Evolutionary conservation across 2,113 vertebrate genomes (phyloP), one percentile per base, ranked within the genome.

Genomic region (Megaceryle torquata): DNA sequence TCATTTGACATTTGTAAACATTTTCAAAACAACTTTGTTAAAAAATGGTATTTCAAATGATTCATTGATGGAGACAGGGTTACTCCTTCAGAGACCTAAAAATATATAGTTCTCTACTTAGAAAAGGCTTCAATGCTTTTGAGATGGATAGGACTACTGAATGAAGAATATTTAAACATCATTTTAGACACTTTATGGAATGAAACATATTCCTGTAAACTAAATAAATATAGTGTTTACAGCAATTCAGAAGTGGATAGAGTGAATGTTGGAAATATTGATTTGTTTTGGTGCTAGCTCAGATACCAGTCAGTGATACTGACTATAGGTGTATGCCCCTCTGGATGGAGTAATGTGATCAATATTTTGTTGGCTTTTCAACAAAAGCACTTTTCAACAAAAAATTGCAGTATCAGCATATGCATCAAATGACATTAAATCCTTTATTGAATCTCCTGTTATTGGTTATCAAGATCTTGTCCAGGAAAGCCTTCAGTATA

Each of bases 181-280:
- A 19, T 2, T 88, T 83, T 50, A 89, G 35, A 80, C 9, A 29
- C 10, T n/a, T 77, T 80, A 77, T 17, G 54, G 65, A 90, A 88
- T 64, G 61, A 91, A 96, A 63, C 29, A 13, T 84, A 88, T 72
- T 69, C 8, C 9, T 54, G 20, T 59, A 80, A 91, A 93, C 53
- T 48, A 81, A 72, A 92, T 46, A 83, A 77, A 63, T 78, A 63
- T 3, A 67, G 5, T 41, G 8, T 35, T 86, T 86, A 21, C 2
- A 69, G 41, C 14, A 78, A 39, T 75, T 78, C 68, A 78, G 50
- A 78, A 83, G 37, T 76, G 37, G 10, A 65, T 83, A 77, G 17
- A 35, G 6, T 41, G 31, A 71, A 59, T 56, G 12, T 46, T 88
- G 29, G 54, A 80, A 86, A 69, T 17, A 72, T 72, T 85, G 22